These are phyloP conservation scores for Aleiodes testaceus DNA, from an alignment of 2,888 invertebrate genomes.

Conservation along the genomic window DNA sequence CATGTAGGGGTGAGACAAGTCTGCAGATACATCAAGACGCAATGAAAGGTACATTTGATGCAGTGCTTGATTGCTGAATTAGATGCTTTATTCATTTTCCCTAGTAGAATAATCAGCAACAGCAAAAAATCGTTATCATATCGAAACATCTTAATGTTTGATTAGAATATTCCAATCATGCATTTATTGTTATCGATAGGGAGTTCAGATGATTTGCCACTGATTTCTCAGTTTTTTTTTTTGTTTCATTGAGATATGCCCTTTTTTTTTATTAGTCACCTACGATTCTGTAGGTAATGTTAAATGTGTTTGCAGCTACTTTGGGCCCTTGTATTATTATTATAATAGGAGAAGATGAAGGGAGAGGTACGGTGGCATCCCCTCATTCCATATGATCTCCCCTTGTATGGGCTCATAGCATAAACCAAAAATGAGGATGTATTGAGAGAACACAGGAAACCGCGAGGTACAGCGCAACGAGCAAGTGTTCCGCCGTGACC, in stretches of 20 bases:
- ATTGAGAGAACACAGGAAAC: constrained; percentile 61
- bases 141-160: constrained; percentile 46
- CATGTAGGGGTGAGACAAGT: constrained; percentile 17
- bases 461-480: constrained; percentile 60
- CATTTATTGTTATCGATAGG: too few species aligned
- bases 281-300: too few species aligned
- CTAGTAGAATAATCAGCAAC: constrained; percentile 43
- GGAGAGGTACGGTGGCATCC: constrained; percentile 8
- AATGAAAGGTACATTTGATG: constrained; percentile 71
- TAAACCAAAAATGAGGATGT: constrained; percentile 67
- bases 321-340: constrained; percentile 37
- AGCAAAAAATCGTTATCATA: constrained; percentile 41
- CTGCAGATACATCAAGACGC: constrained; percentile 27
- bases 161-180: too few species aligned
- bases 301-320: constrained; percentile 11
- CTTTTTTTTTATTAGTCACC: too few species aligned
- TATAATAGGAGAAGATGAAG: constrained; percentile 9
- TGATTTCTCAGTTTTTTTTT: too few species aligned
- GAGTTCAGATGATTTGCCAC: too few species aligned
- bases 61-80: constrained; percentile 71
- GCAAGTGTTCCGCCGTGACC: constrained; percentile 73
- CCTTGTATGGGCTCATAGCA: background rate
- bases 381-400: constrained; percentile 13
- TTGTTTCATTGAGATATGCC: too few species aligned
- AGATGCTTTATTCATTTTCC: constrained; percentile 69